phyloP scores from a whole-genome alignment of 2,888 invertebrate species.

The Leucoptera coffeella region DNA sequence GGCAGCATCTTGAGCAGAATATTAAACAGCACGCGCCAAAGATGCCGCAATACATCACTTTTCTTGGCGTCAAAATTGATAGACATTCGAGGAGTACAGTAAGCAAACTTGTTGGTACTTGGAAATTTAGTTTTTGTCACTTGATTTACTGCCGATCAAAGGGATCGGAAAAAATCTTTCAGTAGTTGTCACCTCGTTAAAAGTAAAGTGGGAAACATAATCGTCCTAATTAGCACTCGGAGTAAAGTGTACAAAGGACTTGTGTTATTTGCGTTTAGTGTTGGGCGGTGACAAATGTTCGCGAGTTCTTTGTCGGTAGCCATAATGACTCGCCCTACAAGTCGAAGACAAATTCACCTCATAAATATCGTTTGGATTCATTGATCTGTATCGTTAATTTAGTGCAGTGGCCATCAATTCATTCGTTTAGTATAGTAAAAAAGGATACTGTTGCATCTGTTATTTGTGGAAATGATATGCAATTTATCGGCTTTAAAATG shows the following conservation, averaged over 20 bases:
- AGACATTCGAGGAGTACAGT: no score
- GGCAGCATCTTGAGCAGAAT: conserved; percentile 8
- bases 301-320: conserved; percentile 34
- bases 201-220: conserved; percentile 2
- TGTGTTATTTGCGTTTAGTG: conserved; percentile 11
- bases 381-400: conserved; percentile 39
- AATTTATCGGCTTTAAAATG: no score
- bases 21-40: conserved; percentile 10
- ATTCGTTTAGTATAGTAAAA: no score
- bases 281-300: conserved; percentile 34
- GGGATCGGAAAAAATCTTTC: not conserved
- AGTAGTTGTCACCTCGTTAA: conserved; percentile 1
- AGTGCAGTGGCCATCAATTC: conserved; percentile 32
- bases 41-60: not conserved
- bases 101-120: no score
- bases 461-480: no score
- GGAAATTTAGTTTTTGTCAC: conserved; percentile 11
- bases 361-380: conserved; percentile 39
- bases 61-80: conserved; percentile 12
- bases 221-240: conserved; percentile 1
- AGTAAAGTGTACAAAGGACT: not conserved
- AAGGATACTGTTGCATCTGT: no score
- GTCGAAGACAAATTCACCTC: conserved; percentile 40
- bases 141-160: conserved; percentile 11
- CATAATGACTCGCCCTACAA: conserved; percentile 34